Base-by-base conservation (phyloP, 2,888 invertebrate genomes). In the Rhagonycha lutea region DNA sequence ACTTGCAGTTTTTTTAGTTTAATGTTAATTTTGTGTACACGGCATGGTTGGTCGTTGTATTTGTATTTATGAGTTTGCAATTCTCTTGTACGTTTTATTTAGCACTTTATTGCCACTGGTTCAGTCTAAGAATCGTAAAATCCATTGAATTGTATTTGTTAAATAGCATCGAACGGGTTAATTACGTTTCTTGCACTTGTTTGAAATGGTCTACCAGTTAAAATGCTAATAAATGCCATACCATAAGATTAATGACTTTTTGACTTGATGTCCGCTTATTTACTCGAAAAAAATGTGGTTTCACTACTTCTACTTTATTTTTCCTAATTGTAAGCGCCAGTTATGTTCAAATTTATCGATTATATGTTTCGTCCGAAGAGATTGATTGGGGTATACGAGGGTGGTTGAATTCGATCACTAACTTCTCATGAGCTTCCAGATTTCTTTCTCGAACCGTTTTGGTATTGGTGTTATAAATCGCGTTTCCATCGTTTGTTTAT, bases 81-180 rank as follows among this genome's bases (percentile, higher is more conserved):
- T 47, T 47, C 47, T 47, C 47, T 47, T n/a, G 47, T 47, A 47
- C 47, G 47, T 47, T 47, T 47, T 47, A 47, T 47, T 47, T 47
- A 47, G 47, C 63, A 26, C 26, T 65, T 65, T 65, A 65, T 65
- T 65, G 26, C 63, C 18, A 24, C 63, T 24, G 24, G 26, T 65
- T 65, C 26, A 14, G 26, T 24, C 12, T 18, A 47, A 24, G 63
- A 65, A 23, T 14, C 63, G 63, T 65, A 24, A 65, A 65, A 23
- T 3, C 24, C 24, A 65, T 65, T 24, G 63, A 14, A 65, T 65
- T 65, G 63, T 65, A 24, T 65, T 65, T 65, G 63, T 65, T 65
- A 65, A 65, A 65, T 65, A 65, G 63, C 63, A 65, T 65, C 63
- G 63, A 65, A 65, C 63, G 63, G 18, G 63, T 65, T 65, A 65